Conservation (phyloP, 2,888 invertebrate species). For the Synanthedon tipuliformis region DNA sequence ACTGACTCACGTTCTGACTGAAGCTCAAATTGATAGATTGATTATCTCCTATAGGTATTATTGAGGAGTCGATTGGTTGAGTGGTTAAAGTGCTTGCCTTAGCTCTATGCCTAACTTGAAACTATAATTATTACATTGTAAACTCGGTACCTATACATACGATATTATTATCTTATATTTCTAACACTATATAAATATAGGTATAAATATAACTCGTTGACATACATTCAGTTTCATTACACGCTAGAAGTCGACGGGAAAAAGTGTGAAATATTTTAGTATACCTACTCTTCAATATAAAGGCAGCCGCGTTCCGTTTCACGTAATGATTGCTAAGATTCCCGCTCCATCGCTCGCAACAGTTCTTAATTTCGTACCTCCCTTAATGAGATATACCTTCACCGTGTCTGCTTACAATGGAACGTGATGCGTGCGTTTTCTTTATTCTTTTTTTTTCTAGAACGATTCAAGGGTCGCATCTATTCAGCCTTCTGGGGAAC, state of each 20-base stretch:
- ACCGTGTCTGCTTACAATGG: constrained; percentile 57
- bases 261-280: neutral
- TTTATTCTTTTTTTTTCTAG: constrained; percentile 25
- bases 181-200: neutral
- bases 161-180: too few species aligned
- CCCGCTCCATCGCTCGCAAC: constrained; percentile 48
- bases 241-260: neutral
- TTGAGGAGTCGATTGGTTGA: too few species aligned
- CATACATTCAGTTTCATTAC: neutral
- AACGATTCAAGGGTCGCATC: constrained; percentile 42
- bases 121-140: too few species aligned
- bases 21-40: too few species aligned
- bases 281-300: neutral
- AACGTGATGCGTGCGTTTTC: constrained; percentile 55
- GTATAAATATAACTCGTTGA: neutral
- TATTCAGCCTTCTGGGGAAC: constrained; percentile 44
- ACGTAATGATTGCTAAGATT: constrained; percentile 66
- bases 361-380: constrained; percentile 57
- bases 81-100: too few species aligned
- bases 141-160: too few species aligned
- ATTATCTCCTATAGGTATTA: too few species aligned
- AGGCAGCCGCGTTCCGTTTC: constrained; percentile 30
- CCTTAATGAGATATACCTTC: constrained; percentile 66
- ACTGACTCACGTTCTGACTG: too few species aligned
- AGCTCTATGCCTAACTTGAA: too few species aligned